phyloP scores from a whole-genome alignment of 1,140 invertebrate species.

The Sesamia nonagrioides region DNA sequence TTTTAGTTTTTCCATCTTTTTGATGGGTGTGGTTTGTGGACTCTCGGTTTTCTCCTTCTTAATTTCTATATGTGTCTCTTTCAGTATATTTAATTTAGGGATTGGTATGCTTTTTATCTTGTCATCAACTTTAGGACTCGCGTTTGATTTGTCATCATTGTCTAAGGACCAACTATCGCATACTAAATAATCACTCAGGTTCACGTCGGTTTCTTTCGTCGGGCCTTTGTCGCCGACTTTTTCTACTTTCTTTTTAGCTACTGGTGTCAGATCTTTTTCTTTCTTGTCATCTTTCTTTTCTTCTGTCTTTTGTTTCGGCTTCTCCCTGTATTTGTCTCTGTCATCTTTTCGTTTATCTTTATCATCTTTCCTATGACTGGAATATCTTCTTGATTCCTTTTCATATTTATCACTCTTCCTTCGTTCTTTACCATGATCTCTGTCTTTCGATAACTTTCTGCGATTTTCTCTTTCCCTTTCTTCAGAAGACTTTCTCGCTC shows the following conservation, averaged over 20 bases:
- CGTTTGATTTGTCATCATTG: slow-evolving; percentile 76
- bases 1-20: slow-evolving; percentile 73
- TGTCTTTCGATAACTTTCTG: slow-evolving; percentile 60
- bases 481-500: slow-evolving; percentile 43
- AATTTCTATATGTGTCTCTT: slow-evolving; percentile 11
- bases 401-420: slow-evolving; percentile 70
- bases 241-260: slow-evolving; percentile 53
- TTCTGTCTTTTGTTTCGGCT: slow-evolving; percentile 43
- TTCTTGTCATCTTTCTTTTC: slow-evolving; percentile 59
- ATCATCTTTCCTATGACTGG: slow-evolving; percentile 67
- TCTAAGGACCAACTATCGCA: slow-evolving; percentile 86
- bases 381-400: slow-evolving; percentile 59
- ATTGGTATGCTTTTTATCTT: slow-evolving; percentile 54
- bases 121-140: slow-evolving; percentile 70
- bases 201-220: slow-evolving; percentile 74
- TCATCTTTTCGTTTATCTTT: slow-evolving; percentile 59
- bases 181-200: slow-evolving; percentile 80
- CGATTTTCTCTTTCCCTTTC: slow-evolving; percentile 47
- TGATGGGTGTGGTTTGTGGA: slow-evolving; percentile 49
- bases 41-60: slow-evolving; percentile 44
- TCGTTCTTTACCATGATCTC: slow-evolving; percentile 58
- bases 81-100: slow-evolving; percentile 33
- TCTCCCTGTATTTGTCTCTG: slow-evolving; percentile 51
- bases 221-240: slow-evolving; percentile 37
- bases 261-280: slow-evolving; percentile 57